These are phyloP conservation scores for Neodontobutis hainanensis DNA, from an alignment of 2,113 vertebrate species.

Conservation along the genomic window DNA sequence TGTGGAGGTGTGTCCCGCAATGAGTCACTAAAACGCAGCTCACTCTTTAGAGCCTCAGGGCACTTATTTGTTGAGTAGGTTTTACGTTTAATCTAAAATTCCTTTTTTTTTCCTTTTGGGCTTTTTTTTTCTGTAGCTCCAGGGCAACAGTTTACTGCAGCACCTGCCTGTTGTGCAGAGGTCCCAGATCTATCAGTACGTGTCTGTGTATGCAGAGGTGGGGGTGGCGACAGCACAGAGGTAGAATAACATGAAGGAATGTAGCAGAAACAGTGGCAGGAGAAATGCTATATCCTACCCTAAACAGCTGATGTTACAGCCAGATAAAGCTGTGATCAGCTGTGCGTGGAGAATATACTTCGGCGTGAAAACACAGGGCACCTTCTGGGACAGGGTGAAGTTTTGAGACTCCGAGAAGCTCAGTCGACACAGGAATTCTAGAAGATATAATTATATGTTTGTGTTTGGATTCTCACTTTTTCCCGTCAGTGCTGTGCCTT, in stretches of 20 bases:
- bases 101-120: constrained; percentile 75
- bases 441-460: constrained; percentile 63
- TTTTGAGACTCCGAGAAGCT: constrained; percentile 47
- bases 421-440: constrained; percentile 41
- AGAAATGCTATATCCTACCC: constrained; percentile 71
- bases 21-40: constrained; percentile 76
- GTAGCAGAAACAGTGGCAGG: constrained; percentile 69
- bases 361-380: constrained; percentile 4
- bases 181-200: constrained; percentile 70
- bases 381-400: constrained; percentile 26
- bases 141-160: constrained; percentile 76
- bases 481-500: constrained; percentile 19
- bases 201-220: constrained; percentile 50
- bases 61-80: constrained; percentile 84
- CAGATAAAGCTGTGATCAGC: constrained; percentile 72
- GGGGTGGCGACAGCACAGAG: constrained; percentile 29
- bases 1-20: constrained; percentile 52
- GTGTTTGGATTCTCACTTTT: constrained; percentile 48
- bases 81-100: constrained; percentile 86
- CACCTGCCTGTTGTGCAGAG: constrained; percentile 72
- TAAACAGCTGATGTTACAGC: constrained; percentile 73
- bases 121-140: constrained; percentile 68
- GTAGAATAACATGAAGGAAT: constrained; percentile 80
- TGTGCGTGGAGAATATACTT: constrained; percentile 47
- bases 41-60: constrained; percentile 80